phyloP scores from a whole-genome alignment of 2,797 vertebrate genomes.

The Gymnoscopelus braueri region DNA sequence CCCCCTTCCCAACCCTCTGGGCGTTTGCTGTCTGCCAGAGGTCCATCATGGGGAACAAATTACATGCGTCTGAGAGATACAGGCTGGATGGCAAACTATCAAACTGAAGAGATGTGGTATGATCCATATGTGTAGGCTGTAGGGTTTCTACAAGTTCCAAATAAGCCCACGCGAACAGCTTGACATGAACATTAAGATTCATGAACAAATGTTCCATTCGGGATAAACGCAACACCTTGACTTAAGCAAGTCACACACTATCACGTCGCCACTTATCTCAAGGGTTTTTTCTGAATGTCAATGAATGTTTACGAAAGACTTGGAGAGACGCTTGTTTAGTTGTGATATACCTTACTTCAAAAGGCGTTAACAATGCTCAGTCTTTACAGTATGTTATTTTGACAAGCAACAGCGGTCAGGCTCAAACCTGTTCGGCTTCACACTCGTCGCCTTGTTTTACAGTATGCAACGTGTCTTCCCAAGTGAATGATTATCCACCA shows the following conservation, averaged over 20 bases:
- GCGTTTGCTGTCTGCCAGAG: conserved; percentile 54
- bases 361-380: conserved; percentile 33
- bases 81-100: conserved; percentile 36
- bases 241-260: conserved; percentile 43
- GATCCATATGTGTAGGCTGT: conserved; percentile 31
- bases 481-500: conserved; percentile 79
- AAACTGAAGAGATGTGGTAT: conserved; percentile 40
- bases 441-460: conserved; percentile 65
- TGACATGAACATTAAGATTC: conserved; percentile 59
- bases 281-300: conserved; percentile 55
- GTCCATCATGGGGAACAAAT: conserved; percentile 42
- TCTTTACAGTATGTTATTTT: conserved; percentile 37
- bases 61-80: conserved; percentile 20
- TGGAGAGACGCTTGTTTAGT: conserved; percentile 45
- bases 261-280: conserved; percentile 49
- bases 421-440: conserved; percentile 57
- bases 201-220: conserved; percentile 59
- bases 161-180: conserved; percentile 41
- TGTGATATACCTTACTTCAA: conserved; percentile 33
- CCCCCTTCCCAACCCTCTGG: conserved; percentile 34
- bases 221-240: conserved; percentile 32
- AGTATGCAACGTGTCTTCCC: conserved; percentile 70
- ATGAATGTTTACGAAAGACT: conserved; percentile 44
- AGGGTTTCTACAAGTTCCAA: conserved; percentile 47
- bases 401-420: conserved; percentile 50